A percentile compares a stretch with the other conserved stretches of the same genome.
Evolutionary conservation across 2,797 vertebrate species (phyloP).

Genomic region (Falco biarmicus): DNA sequence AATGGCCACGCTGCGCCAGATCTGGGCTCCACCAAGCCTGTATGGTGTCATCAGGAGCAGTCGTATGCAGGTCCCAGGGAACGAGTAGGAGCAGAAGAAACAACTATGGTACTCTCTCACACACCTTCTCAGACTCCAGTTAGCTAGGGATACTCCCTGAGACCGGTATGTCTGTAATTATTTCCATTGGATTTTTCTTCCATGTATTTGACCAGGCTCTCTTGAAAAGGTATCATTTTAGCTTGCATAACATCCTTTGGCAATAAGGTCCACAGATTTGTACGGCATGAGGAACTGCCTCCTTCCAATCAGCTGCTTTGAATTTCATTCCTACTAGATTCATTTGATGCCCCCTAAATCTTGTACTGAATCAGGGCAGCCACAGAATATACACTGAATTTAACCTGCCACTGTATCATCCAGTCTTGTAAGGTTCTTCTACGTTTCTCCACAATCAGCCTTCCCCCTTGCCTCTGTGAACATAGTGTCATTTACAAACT

Average conservation of each 20-base stretch:
- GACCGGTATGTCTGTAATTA: not conserved
- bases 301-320: not conserved
- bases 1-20: not conserved
- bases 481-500: not conserved
- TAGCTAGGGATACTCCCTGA: not conserved
- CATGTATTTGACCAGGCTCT: not conserved
- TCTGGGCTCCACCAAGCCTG: not conserved
- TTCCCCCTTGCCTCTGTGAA: not conserved
- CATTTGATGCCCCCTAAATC: not conserved
- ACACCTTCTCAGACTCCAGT: not conserved
- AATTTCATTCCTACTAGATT: not conserved
- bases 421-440: not conserved
- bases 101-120: not conserved
- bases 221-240: not conserved
- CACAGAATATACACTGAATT: not conserved
- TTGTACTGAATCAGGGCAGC: not conserved
- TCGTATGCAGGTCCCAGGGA: not conserved
- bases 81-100: not conserved
- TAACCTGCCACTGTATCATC: not conserved
- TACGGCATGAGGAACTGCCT: not conserved
- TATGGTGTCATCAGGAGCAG: not conserved
- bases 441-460: not conserved
- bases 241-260: not conserved
- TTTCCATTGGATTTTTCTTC: not conserved
- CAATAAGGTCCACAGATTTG: not conserved